These are phyloP conservation scores for Galbula dea DNA, from an alignment of 2,113 vertebrate genomes.

Conservation along the genomic window DNA sequence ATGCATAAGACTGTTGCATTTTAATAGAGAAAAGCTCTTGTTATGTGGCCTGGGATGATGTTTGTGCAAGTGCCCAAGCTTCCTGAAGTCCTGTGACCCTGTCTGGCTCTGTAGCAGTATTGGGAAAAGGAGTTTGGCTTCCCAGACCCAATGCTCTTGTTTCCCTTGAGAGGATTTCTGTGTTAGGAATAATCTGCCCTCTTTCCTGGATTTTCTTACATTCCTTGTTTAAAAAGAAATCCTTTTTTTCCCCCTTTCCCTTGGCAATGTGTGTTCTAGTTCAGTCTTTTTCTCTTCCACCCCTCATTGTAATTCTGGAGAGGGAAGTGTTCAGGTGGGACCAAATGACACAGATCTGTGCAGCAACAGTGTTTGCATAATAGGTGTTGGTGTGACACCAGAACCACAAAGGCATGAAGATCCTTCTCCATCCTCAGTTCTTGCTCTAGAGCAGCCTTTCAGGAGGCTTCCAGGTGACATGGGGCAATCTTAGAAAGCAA, in stretches of 20 bases:
- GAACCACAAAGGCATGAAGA: not conserved
- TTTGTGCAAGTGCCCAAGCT: not conserved
- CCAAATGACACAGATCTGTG: not conserved
- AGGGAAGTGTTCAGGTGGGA: not conserved
- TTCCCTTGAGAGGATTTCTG: not conserved
- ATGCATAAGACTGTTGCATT: conserved; percentile 41
- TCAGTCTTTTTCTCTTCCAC: no score
- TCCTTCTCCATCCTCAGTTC: not conserved
- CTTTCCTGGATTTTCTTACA: not conserved
- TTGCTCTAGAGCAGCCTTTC: not conserved
- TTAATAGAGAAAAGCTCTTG: conserved; percentile 16
- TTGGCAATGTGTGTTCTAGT: not conserved
- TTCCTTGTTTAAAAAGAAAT: not conserved
- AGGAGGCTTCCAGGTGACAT: not conserved
- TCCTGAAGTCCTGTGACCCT: not conserved
- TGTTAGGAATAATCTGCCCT: not conserved
- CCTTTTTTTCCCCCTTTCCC: not conserved
- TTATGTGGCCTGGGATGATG: not conserved
- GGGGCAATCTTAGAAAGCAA: not conserved
- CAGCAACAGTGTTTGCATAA: not conserved
- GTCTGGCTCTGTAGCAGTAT: not conserved
- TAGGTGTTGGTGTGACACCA: not conserved
- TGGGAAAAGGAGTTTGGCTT: not conserved
- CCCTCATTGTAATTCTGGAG: not conserved
- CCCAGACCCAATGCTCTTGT: not conserved